Evolutionary conservation across 2,113 vertebrate genomes (phyloP).

Genomic region (Gymnorhina tibicen): DNA sequence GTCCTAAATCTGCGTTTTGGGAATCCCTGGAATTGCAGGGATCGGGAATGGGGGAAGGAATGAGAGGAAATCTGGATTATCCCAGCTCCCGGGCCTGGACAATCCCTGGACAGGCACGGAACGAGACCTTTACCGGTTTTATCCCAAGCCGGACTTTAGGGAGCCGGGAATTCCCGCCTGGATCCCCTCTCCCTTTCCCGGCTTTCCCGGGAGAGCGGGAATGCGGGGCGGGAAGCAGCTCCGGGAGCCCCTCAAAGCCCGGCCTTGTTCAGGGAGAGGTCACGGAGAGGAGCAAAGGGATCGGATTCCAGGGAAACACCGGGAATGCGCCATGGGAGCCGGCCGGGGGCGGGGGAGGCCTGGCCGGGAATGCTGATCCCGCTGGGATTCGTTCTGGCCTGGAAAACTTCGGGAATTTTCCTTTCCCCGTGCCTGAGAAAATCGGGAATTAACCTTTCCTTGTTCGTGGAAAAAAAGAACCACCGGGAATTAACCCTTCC

Average conservation of each 20-base stretch:
- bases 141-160: slow-evolving; percentile 8
- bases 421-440: too few relatives aligned
- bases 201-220: slow-evolving; percentile 29
- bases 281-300: slow-evolving; percentile 56
- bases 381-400: background rate
- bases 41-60: background rate
- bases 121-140: slow-evolving; percentile 1
- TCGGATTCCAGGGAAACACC: slow-evolving; percentile 67
- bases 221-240: background rate
- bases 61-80: background rate
- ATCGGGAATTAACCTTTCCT: too few relatives aligned
- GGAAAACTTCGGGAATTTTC: background rate
- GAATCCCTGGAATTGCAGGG: background rate
- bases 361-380: background rate
- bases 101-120: background rate
- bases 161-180: background rate
- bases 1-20: background rate
- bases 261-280: slow-evolving; percentile 30
- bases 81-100: background rate
- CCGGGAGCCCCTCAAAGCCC: background rate
- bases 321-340: background rate
- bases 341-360: too few relatives aligned
- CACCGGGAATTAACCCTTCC: too few relatives aligned
- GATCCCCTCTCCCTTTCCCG: background rate
- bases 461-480: too few relatives aligned